Conservation (phyloP, 1,140 invertebrate species). For the Eueides isabella region DNA sequence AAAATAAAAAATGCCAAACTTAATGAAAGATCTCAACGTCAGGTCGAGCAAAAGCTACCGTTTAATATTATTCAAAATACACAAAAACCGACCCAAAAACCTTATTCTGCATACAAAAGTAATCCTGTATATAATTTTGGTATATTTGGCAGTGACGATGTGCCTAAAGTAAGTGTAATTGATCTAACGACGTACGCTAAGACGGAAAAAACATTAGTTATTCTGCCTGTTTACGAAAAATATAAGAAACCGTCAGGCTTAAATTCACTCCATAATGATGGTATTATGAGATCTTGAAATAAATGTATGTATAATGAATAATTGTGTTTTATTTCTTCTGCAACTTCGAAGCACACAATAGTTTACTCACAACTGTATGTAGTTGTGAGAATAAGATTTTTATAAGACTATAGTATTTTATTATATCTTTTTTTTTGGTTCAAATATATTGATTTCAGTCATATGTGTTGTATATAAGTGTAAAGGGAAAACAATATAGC, state of each 20-base stretch:
- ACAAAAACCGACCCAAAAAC: not conserved
- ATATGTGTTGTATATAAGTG: no score
- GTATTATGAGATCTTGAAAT: slow-evolving; percentile 43
- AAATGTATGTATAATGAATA: not conserved
- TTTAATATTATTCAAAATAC: not conserved
- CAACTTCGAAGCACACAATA: no score
- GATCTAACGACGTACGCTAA: slow-evolving; percentile 40
- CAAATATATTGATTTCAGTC: no score
- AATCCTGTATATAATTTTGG: slow-evolving; percentile 55
- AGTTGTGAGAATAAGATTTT: not conserved
- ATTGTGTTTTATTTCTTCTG: not conserved
- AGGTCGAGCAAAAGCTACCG: not conserved
- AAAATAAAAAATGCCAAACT: not conserved
- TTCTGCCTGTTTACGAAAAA: slow-evolving; percentile 58
- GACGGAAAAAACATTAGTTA: slow-evolving; percentile 46
- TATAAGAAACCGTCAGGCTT: slow-evolving; percentile 20
- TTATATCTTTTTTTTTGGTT: no score
- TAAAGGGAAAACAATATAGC: no score
- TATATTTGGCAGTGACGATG: slow-evolving; percentile 47
- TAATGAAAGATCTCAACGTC: not conserved
- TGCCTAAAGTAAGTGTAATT: slow-evolving; percentile 52
- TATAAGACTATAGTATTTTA: no score
- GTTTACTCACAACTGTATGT: no score
- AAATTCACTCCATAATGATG: slow-evolving; percentile 43
- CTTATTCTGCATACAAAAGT: slow-evolving; percentile 17